A percentile compares a stretch with the other conserved stretches of the same genome.
These are phyloP conservation scores for Diplodus puntazzo DNA, from an alignment of 2,797 vertebrate genomes.

Conservation along the genomic window DNA sequence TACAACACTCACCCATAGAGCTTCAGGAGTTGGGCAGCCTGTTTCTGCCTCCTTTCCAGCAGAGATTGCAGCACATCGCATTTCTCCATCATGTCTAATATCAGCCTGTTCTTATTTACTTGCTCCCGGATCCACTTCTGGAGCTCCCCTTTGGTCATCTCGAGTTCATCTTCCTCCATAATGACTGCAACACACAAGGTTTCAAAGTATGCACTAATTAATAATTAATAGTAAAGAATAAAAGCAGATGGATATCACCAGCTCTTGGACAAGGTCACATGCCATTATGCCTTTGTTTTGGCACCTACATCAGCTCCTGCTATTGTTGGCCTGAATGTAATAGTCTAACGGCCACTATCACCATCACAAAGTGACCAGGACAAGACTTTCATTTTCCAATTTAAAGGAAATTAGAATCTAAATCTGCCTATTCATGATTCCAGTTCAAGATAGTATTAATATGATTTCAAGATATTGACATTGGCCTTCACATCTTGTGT, in stretches of 20 bases:
- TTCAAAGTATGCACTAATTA: background rate
- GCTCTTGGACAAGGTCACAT: background rate
- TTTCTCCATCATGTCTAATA: conserved; percentile 37
- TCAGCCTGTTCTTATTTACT: conserved; percentile 43
- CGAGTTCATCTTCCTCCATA: conserved; percentile 72
- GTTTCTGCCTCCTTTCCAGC: conserved; percentile 64
- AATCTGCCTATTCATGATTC: too few species aligned
- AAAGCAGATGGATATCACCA: background rate
- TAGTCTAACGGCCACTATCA: background rate
- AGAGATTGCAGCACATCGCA: conserved; percentile 57
- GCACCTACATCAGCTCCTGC: background rate
- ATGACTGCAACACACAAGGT: conserved; percentile 38
- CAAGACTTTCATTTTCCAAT: too few species aligned
- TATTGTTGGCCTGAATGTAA: background rate
- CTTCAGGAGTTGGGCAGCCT: conserved; percentile 35
- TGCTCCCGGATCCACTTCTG: conserved; percentile 62
- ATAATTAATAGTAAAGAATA: background rate
- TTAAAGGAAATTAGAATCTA: too few species aligned
- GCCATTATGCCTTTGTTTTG: background rate
- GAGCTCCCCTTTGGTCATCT: conserved; percentile 67
- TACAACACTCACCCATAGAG: conserved; percentile 73
- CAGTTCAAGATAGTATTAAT: too few species aligned
- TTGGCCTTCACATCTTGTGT: too few species aligned
- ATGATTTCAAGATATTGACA: too few species aligned
- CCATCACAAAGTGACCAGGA: background rate